Percentiles rank a stretch among this genome's conserved stretches.
Conservation (phyloP, 2,888 invertebrate species). For the Poecilus cupreus region DNA sequence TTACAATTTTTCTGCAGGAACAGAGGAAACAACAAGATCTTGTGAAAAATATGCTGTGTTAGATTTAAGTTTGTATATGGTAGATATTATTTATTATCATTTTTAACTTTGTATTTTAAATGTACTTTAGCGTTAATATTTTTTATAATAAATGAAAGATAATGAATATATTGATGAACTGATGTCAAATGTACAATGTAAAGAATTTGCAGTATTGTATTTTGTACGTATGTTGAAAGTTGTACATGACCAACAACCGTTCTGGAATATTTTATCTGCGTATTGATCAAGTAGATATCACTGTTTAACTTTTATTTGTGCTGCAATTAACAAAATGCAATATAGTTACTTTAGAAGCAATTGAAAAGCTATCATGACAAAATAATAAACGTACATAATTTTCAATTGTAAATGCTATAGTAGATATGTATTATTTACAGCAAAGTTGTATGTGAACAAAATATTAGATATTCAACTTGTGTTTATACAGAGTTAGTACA, state of each 20-base stretch:
- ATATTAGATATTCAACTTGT: slow-evolving; percentile 11
- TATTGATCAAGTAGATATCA: not conserved
- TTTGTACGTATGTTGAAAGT: slow-evolving; percentile 13
- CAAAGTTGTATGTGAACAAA: slow-evolving; percentile 45
- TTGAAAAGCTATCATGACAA: slow-evolving; percentile 12
- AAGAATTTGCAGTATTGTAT: slow-evolving; percentile 25
- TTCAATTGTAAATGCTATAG: slow-evolving; percentile 20
- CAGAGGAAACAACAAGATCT: slow-evolving; percentile 29
- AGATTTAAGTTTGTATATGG: slow-evolving; percentile 19
- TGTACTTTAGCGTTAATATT: slow-evolving; percentile 31
- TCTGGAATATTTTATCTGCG: slow-evolving; percentile 19
- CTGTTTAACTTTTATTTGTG: slow-evolving; percentile 45
- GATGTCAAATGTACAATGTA: not conserved
- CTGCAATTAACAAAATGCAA: slow-evolving; percentile 55
- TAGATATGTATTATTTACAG: slow-evolving; percentile 7
- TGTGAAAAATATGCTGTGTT: slow-evolving; percentile 25
- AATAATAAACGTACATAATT: not conserved
- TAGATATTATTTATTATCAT: slow-evolving; percentile 31
- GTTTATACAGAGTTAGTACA: slow-evolving; percentile 4
- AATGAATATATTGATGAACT: not conserved
- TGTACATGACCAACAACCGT: slow-evolving; percentile 35
- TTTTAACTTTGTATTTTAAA: slow-evolving; percentile 27
- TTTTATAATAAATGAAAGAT: slow-evolving; percentile 15
- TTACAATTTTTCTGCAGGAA: slow-evolving; percentile 43
- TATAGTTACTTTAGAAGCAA: slow-evolving; percentile 17